Base-by-base conservation (phyloP, 2,888 invertebrate genomes). In the Troides aeacus region DNA sequence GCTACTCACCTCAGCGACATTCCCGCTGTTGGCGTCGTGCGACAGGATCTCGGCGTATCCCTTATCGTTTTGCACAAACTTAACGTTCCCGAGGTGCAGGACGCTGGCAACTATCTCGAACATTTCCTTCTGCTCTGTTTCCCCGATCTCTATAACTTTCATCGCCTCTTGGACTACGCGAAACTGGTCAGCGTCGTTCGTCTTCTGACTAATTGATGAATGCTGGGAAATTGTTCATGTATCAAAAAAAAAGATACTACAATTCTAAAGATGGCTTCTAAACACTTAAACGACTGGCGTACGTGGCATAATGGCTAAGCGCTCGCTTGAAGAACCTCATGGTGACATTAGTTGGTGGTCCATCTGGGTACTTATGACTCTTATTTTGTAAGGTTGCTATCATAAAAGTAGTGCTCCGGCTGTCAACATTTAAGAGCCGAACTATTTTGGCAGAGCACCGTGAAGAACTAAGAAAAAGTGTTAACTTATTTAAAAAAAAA, bases 21-120 rank as follows among this genome's bases (percentile, higher is more conserved):
- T 94, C 56, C 93, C 82, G 53, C 83, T 86, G 73, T 86, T 88
- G 0, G 84, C 81, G 65, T 96, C 96, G 12, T 94, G 94, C 74
- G 94, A 94, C 18, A 94, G 85, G 39, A 97, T 94, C 77, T 94
- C 94, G 0, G 97, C 95, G 72, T 93, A 88, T 30, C 96, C 96
- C 69, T 96, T 96, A 23, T 95, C 95, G 73, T 89, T 90, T 77
- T 95, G 95, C 18, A 94, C 94, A 84, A 97, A 98, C 72, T 95
- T 95, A n/a, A 97, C 93, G 81, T 98, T 98, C 17, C 98, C 98
- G 75, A 98, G 93, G 80, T 98, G 97, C 70, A 98, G 88, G 58
- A 98, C 95, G 71, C 96, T 96, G 10, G 96, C 97, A n/a, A 98
- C 94, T 73, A 98, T 97, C 64, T 94, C 93, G 79, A 97, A 96